These are phyloP conservation scores for Etheostoma spectabile DNA, from an alignment of 2,113 vertebrate species.

Conservation along the genomic window DNA sequence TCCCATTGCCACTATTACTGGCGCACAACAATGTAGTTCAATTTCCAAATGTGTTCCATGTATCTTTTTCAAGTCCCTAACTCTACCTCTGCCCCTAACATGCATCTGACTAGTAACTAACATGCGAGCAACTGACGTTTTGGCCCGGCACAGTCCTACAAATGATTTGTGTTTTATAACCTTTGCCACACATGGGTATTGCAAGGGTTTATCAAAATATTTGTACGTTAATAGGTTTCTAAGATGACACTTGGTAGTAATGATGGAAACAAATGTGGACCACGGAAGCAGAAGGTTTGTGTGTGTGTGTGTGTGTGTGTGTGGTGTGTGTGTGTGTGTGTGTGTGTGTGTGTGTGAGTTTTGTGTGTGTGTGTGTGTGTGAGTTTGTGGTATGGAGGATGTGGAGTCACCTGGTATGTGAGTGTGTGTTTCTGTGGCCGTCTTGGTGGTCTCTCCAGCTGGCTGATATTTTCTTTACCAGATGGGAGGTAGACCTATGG, in stretches of 20 bases:
- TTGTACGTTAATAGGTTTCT: not conserved
- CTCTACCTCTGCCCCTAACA: too few relatives aligned
- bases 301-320: conserved; percentile 31
- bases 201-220: not conserved
- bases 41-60: not conserved
- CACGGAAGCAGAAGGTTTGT: conserved; percentile 15
- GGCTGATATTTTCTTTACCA: conserved; percentile 20
- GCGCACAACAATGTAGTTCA: not conserved
- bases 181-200: not conserved
- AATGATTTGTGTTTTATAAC: not conserved
- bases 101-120: too few relatives aligned
- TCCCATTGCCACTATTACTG: not conserved
- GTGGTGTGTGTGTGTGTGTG: conserved; percentile 29
- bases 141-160: not conserved
- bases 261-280: conserved; percentile 29
- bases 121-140: not conserved
- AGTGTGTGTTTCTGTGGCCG: conserved; percentile 36
- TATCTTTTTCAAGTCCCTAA: not conserved
- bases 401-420: conserved; percentile 55
- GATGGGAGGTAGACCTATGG: conserved; percentile 38
- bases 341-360: conserved; percentile 32
- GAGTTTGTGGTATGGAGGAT: conserved; percentile 42
- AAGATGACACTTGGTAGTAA: conserved; percentile 2
- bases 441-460: conserved; percentile 33
- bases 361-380: conserved; percentile 38